Conservation (phyloP, 2,888 invertebrate species). For the Synanthedon tipuliformis region DNA sequence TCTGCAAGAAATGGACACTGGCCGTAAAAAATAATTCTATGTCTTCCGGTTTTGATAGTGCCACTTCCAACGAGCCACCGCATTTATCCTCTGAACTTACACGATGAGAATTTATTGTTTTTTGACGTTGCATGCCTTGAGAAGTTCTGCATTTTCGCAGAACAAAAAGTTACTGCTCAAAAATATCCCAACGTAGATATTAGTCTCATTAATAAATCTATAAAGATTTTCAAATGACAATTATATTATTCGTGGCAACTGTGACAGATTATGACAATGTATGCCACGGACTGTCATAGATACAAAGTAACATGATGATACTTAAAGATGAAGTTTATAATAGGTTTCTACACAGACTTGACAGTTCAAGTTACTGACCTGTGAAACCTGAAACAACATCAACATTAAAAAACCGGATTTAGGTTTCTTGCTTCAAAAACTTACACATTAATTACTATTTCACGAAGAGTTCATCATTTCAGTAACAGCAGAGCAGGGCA, state of each 20-base stretch:
- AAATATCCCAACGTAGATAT: background rate
- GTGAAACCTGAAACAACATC: no score
- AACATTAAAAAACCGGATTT: no score
- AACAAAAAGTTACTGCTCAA: background rate
- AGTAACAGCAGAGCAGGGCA: no score
- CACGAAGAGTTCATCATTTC: no score
- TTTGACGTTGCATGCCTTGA: conserved; percentile 35
- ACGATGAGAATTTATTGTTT: conserved; percentile 9
- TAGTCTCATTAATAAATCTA: background rate
- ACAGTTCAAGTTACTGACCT: no score
- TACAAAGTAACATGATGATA: background rate
- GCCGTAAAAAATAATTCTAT: conserved; percentile 45
- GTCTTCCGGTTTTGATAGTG: conserved; percentile 17
- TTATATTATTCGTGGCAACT: background rate
- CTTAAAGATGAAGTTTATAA: no score
- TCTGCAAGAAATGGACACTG: conserved; percentile 49
- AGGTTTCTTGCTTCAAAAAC: no score
- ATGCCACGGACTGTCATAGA: background rate
- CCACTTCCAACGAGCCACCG: conserved; percentile 7
- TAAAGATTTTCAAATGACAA: background rate
- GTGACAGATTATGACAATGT: background rate
- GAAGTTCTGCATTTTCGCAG: background rate
- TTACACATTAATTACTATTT: no score
- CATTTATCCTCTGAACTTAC: conserved; percentile 5
- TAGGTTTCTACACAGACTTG: no score